Percentiles rank a stretch among this genome's conserved stretches.
phyloP scores from a whole-genome alignment of 2,888 invertebrate species.

The Saturnia japonica region DNA sequence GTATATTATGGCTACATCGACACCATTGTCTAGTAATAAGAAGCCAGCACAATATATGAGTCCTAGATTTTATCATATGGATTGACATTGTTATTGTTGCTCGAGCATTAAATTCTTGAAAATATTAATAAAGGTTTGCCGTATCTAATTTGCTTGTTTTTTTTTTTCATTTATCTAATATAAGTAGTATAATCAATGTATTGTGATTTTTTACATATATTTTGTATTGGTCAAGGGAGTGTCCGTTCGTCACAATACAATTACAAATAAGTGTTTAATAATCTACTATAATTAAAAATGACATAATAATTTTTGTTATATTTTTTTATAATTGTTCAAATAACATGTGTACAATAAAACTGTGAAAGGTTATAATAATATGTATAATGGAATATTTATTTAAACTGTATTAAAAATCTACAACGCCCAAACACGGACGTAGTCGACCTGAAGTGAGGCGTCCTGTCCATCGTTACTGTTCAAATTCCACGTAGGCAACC shows the following conservation, averaged over 20 bases:
- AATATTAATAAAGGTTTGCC: neutral
- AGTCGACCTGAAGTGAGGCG: conserved; percentile 85
- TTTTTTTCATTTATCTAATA: neutral
- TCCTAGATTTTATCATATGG: conserved; percentile 82
- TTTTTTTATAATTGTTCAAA: neutral
- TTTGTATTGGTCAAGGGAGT: neutral
- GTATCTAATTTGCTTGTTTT: neutral
- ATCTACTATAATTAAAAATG: neutral
- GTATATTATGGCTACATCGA: conserved; percentile 65
- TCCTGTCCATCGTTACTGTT: conserved; percentile 76
- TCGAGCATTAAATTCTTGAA: conserved; percentile 2
- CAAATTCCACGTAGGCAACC: conserved; percentile 83
- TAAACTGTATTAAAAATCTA: conserved; percentile 42
- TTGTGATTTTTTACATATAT: neutral
- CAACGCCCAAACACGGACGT: conserved; percentile 84
- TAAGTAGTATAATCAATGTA: neutral
- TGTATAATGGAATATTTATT: neutral
- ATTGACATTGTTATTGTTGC: conserved; percentile 43
- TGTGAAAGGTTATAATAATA: neutral
- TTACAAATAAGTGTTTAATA: too few relatives aligned
- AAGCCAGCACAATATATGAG: conserved; percentile 75
- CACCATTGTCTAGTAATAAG: conserved; percentile 63
- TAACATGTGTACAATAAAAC: neutral
- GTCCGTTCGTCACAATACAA: too few relatives aligned
- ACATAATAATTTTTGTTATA: neutral